These are phyloP conservation scores for Oreohelix idahoensis DNA, from an alignment of 1,140 invertebrate species.

Conservation along the genomic window DNA sequence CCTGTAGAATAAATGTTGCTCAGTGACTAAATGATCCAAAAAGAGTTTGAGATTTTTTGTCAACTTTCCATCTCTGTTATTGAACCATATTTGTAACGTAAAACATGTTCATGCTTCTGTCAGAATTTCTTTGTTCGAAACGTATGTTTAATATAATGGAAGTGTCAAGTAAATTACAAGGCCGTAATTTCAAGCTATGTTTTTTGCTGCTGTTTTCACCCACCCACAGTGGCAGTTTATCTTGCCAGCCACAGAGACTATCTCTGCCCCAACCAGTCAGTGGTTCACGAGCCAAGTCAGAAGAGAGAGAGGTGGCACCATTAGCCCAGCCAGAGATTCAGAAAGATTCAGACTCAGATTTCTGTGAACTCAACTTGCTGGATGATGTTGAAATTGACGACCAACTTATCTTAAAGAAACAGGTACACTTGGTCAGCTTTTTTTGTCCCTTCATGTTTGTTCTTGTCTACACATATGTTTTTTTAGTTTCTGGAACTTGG, in stretches of 20 bases:
- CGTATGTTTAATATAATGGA: too few relatives aligned
- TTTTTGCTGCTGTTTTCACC: too few relatives aligned
- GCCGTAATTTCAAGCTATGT: too few relatives aligned
- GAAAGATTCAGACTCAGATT: constrained; percentile 64
- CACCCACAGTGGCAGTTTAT: constrained; percentile 20
- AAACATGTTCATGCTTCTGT: too few relatives aligned
- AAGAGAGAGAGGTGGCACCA: constrained; percentile 27
- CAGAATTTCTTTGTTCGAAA: too few relatives aligned
- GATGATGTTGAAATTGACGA: constrained; percentile 86
- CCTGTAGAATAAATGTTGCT: too few relatives aligned
- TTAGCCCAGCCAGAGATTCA: constrained; percentile 54
- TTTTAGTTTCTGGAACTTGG: background rate
- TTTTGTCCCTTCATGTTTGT: too few relatives aligned
- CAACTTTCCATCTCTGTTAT: too few relatives aligned
- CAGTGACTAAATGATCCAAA: too few relatives aligned
- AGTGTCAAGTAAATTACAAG: too few relatives aligned
- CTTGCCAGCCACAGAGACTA: background rate
- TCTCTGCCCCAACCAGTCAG: constrained; percentile 27
- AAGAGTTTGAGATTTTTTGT: too few relatives aligned
- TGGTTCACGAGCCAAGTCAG: constrained; percentile 45
- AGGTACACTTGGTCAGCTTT: constrained; percentile 40
- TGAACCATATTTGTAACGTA: too few relatives aligned
- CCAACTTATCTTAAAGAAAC: constrained; percentile 82
- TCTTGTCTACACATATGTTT: background rate
- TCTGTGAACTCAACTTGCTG: constrained; percentile 75